Conservation (phyloP, 2,113 vertebrate species). For the Petrocephalus microphthalmus region DNA sequence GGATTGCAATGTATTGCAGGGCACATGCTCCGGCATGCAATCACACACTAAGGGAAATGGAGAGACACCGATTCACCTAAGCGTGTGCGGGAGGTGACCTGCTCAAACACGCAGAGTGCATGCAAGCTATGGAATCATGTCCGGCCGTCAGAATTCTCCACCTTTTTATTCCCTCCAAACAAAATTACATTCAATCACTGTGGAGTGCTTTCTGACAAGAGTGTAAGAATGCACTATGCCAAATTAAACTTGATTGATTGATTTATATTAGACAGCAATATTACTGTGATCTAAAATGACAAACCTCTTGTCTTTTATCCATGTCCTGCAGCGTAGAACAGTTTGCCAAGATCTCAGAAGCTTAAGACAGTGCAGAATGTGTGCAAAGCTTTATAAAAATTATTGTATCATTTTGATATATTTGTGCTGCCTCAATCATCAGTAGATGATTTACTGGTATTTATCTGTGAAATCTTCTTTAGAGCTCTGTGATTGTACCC, state of each 20-base stretch:
- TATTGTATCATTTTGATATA: not conserved
- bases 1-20: not conserved
- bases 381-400: not conserved
- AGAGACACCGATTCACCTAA: not conserved
- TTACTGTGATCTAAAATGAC: not conserved
- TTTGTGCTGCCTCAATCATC: not conserved
- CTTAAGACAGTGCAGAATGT: not conserved
- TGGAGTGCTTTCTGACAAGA: not conserved
- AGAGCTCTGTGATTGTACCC: not conserved
- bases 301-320: not conserved
- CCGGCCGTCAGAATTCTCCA: not conserved
- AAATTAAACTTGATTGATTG: slow-evolving; percentile 12
- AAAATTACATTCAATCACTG: not conserved
- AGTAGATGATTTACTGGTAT: not conserved
- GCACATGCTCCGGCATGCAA: not conserved
- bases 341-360: not conserved
- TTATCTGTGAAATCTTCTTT: not conserved
- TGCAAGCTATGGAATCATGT: not conserved
- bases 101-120: not conserved
- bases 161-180: not conserved
- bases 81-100: not conserved
- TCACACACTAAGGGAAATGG: not conserved
- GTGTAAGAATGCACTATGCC: not conserved
- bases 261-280: not conserved
- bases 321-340: not conserved